phyloP scores from a whole-genome alignment of 2,888 invertebrate species.

The Chrysodeixis includens region DNA sequence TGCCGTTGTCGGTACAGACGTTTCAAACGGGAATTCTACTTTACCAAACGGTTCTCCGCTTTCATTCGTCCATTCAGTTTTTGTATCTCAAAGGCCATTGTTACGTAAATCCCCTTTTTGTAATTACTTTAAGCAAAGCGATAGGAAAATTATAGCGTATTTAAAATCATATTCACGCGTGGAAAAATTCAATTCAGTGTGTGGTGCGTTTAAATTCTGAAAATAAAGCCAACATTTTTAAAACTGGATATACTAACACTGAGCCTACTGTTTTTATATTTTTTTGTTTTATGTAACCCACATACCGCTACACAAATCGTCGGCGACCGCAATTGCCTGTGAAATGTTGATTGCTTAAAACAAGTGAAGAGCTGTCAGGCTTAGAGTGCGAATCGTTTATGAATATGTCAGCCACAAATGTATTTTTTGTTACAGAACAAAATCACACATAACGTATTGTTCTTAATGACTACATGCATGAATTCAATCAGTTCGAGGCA shows the following conservation, averaged over 20 bases:
- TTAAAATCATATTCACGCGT: constrained; percentile 12
- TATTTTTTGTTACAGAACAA: constrained; percentile 3
- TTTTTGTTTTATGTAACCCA: constrained; percentile 25
- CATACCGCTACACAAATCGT: constrained; percentile 28
- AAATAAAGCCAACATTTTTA: constrained; percentile 49
- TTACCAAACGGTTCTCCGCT: constrained; percentile 56
- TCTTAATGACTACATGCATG: constrained; percentile 10
- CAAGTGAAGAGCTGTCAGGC: constrained; percentile 11
- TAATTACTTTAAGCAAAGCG: constrained; percentile 42
- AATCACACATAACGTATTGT: neutral
- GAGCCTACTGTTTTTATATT: constrained; percentile 7
- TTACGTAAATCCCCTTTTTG: constrained; percentile 32
- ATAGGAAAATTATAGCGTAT: constrained; percentile 24
- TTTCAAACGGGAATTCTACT: constrained; percentile 58
- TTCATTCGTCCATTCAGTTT: constrained; percentile 53
- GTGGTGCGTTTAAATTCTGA: constrained; percentile 37
- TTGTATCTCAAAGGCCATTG: constrained; percentile 41
- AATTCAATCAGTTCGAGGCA: too few relatives aligned
- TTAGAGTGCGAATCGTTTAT: constrained; percentile 13
- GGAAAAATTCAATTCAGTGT: constrained; percentile 18
- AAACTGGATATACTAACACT: constrained; percentile 40
- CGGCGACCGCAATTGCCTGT: constrained; percentile 17
- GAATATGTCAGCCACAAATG: constrained; percentile 1
- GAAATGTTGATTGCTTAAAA: constrained; percentile 31
- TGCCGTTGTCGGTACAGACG: constrained; percentile 59